phyloP scores from a whole-genome alignment of 2,888 invertebrate genomes.

The Branchellion lobata region DNA sequence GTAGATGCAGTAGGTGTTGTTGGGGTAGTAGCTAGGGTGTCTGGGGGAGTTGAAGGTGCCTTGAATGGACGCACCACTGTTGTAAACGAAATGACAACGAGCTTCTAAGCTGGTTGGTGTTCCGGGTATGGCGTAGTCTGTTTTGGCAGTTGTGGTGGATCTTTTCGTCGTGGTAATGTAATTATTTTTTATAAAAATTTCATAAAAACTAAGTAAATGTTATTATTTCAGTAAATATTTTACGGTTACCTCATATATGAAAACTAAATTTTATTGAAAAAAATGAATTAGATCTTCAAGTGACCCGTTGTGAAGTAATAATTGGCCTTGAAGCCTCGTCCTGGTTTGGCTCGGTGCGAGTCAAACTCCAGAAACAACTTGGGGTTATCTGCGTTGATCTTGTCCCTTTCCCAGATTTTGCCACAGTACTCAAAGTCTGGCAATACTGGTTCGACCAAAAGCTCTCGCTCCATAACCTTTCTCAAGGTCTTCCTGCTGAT shows the following conservation, averaged over 20 bases:
- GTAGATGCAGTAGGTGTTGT: slow-evolving; percentile 63
- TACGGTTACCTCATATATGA: too few relatives aligned
- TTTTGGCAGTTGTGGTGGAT: too few relatives aligned
- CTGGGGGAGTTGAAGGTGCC: slow-evolving; percentile 83
- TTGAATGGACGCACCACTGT: slow-evolving; percentile 54
- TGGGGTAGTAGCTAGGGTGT: slow-evolving; percentile 61
- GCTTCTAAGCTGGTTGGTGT: slow-evolving; percentile 80
- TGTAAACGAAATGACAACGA: slow-evolving; percentile 82
- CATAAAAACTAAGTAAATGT: too few relatives aligned
- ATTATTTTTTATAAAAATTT: not conserved
- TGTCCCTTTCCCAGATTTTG: slow-evolving; percentile 54
- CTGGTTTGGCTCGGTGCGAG: slow-evolving; percentile 64
- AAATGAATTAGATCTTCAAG: slow-evolving; percentile 7
- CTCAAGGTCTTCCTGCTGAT: not conserved
- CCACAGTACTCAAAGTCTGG: slow-evolving; percentile 74
- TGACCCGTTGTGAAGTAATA: slow-evolving; percentile 82
- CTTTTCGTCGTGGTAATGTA: too few relatives aligned
- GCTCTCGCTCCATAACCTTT: not conserved
- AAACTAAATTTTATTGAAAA: too few relatives aligned
- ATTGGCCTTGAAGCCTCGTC: slow-evolving; percentile 84
- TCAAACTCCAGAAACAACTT: slow-evolving; percentile 91
- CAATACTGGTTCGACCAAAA: not conserved
- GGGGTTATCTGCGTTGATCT: slow-evolving; percentile 81
- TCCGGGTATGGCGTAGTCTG: slow-evolving; percentile 88
- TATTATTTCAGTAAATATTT: too few relatives aligned